A percentile compares a stretch with the other conserved stretches of the same genome.
phyloP scores from a whole-genome alignment of 1,140 invertebrate species.

The Macrobrachium rosenbergii region DNA sequence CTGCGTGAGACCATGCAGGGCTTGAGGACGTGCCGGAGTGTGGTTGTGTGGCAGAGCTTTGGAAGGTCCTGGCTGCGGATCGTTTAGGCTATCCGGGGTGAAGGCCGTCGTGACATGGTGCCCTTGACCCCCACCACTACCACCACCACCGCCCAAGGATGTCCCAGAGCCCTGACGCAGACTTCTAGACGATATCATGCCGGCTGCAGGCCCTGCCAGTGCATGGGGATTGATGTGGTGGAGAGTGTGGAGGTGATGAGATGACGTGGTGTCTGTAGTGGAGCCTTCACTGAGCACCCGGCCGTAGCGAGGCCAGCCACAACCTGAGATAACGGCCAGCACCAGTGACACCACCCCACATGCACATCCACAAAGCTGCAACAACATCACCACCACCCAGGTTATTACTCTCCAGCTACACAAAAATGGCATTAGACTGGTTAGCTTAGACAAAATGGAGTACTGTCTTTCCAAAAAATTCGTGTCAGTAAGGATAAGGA shows the following conservation, averaged over 20 bases:
- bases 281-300: conserved; percentile 64
- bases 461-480: conserved; percentile 20
- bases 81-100: conserved; percentile 71
- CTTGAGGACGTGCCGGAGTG: conserved; percentile 60
- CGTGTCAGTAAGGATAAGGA: conserved; percentile 12
- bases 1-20: conserved; percentile 50
- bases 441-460: conserved; percentile 2
- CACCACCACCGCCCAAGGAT: conserved; percentile 42
- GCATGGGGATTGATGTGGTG: conserved; percentile 59
- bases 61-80: conserved; percentile 76
- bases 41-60: conserved; percentile 68
- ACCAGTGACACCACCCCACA: conserved; percentile 67
- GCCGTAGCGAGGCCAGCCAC: conserved; percentile 65
- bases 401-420: conserved; percentile 35
- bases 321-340: conserved; percentile 67
- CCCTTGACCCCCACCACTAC: conserved; percentile 41
- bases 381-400: conserved; percentile 45
- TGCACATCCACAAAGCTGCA: conserved; percentile 67
- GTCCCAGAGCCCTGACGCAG: conserved; percentile 54
- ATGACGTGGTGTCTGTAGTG: conserved; percentile 66
- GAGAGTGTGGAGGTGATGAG: conserved; percentile 66
- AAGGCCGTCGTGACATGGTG: conserved; percentile 68
- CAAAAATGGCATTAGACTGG: conserved; percentile 40
- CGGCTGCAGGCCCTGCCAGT: conserved; percentile 42
- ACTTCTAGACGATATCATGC: conserved; percentile 41